A percentile compares a stretch with the other conserved stretches of the same genome.
These are phyloP conservation scores for Netelia virgata DNA, from an alignment of 2,888 invertebrate species.

Conservation along the genomic window DNA sequence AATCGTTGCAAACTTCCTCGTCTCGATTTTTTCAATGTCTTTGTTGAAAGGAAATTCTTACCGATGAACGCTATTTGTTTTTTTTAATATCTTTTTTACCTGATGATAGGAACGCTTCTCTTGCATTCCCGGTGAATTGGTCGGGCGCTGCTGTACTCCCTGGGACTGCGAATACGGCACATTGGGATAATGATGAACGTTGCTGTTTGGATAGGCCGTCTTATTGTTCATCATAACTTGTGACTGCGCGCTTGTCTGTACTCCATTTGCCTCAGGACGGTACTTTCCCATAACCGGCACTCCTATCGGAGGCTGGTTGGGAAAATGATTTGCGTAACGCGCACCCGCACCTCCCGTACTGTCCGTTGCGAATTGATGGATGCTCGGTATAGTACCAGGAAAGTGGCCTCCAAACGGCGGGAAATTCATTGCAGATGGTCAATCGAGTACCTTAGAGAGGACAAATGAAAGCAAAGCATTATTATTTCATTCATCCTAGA, in stretches of 20 bases:
- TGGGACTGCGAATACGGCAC: constrained; percentile 83
- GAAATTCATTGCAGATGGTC: constrained; percentile 90
- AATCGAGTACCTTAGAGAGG: constrained; percentile 79
- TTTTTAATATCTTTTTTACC: constrained; percentile 71
- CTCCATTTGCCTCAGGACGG: constrained; percentile 83
- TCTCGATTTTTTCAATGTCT: too few species aligned
- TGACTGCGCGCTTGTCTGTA: constrained; percentile 81
- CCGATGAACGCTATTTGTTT: not conserved
- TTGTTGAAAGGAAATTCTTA: not conserved
- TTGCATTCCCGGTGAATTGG: constrained; percentile 83
- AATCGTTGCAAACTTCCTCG: too few species aligned
- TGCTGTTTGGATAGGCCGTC: constrained; percentile 82
- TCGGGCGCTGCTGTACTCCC: constrained; percentile 82
- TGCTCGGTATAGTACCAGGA: constrained; percentile 91
- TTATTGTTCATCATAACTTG: constrained; percentile 84
- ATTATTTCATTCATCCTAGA: not conserved
- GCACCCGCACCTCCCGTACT: constrained; percentile 82
- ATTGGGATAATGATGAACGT: constrained; percentile 83
- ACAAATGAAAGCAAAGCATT: not conserved
- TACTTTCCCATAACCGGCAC: constrained; percentile 88
- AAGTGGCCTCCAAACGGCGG: constrained; percentile 94
- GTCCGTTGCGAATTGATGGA: constrained; percentile 94
- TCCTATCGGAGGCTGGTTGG: constrained; percentile 86
- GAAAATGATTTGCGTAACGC: constrained; percentile 85
- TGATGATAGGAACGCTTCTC: constrained; percentile 84